Percentiles rank a stretch among this genome's conserved stretches.
These are phyloP conservation scores for Parambassis ranga DNA, from an alignment of 2,797 vertebrate species.

Conservation along the genomic window DNA sequence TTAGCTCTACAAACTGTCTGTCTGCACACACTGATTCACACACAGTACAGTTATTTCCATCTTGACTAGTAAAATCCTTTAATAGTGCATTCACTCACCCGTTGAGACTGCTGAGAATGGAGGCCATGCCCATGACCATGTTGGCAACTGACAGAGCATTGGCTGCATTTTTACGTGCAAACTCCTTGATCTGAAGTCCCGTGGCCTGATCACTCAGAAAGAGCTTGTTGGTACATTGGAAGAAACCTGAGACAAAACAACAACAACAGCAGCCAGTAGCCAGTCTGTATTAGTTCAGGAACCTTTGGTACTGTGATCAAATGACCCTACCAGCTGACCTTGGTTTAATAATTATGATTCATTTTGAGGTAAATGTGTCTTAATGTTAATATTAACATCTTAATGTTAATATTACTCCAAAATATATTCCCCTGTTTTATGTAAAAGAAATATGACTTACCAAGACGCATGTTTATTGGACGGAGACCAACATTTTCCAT, in stretches of 20 bases:
- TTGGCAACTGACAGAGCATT: conserved; percentile 89
- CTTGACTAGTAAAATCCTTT: background rate
- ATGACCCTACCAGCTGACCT: conserved; percentile 25
- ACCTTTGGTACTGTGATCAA: conserved; percentile 6
- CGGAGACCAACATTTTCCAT: conserved; percentile 59
- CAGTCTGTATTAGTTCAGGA: conserved; percentile 14
- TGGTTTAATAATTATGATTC: conserved; percentile 4
- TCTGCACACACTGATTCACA: background rate
- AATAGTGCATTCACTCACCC: conserved; percentile 76
- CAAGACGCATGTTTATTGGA: conserved; percentile 64
- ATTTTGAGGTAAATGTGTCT: background rate
- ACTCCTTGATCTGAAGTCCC: conserved; percentile 78
- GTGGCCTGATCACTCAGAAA: conserved; percentile 73
- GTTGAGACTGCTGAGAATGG: conserved; percentile 90
- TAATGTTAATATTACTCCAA: conserved; percentile 2
- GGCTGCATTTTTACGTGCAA: conserved; percentile 87
- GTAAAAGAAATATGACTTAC: conserved; percentile 71
- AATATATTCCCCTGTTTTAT: conserved; percentile 35
- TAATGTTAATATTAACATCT: background rate
- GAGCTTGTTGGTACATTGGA: conserved; percentile 81
- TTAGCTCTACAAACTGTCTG: too few relatives aligned
- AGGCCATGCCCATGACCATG: conserved; percentile 89
- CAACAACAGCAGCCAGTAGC: conserved; percentile 52
- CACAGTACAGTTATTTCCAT: background rate
- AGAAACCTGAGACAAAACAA: conserved; percentile 80